Evolutionary conservation across 2,113 vertebrate genomes (phyloP).

Genomic region (Paramisgurnus dabryanus): DNA sequence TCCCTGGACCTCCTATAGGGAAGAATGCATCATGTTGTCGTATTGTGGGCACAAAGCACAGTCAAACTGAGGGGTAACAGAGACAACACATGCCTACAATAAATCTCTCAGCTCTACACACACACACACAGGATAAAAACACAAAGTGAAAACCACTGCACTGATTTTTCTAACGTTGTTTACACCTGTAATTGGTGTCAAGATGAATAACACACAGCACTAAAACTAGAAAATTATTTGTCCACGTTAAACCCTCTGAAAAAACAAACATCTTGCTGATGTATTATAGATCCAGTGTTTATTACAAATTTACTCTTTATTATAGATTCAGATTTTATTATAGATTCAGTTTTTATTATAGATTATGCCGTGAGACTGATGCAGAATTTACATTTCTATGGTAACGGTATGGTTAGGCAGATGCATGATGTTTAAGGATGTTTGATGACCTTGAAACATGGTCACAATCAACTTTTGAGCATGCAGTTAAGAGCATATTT

Average conservation of each 20-base stretch:
- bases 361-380: not conserved
- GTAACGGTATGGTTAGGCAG: too few relatives aligned
- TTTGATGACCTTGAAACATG: too few relatives aligned
- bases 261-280: not conserved
- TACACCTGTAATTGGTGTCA: conserved; percentile 1
- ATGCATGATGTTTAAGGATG: too few relatives aligned
- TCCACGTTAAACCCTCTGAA: too few relatives aligned
- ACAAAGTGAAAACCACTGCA: too few relatives aligned
- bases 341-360: conserved; percentile 18
- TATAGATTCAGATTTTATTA: conserved; percentile 23
- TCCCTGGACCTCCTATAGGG: conserved; percentile 30
- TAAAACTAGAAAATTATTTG: not conserved
- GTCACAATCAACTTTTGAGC: too few relatives aligned
- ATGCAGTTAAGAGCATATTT: too few relatives aligned
- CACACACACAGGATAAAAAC: too few relatives aligned
- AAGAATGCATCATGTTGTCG: conserved; percentile 25
- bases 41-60: conserved; percentile 19
- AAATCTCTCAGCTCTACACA: not conserved
- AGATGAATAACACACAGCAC: not conserved
- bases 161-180: not conserved
- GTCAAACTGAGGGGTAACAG: conserved; percentile 13
- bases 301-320: not conserved
- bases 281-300: conserved; percentile 29
- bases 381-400: conserved; percentile 36
- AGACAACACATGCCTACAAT: conserved; percentile 20